A percentile compares a stretch with the other conserved stretches of the same genome.
Evolutionary conservation across 2,113 vertebrate genomes (phyloP).

Genomic region (cattle (Bos taurus)): ARS-UCD2.0 NC_037344.1:63022501-63023000

Average conservation of each 20-base stretch:
- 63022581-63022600: neutral
- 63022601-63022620: neutral
- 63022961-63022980: neutral
- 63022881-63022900: neutral
- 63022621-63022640: no score
- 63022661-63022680: neutral
- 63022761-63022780: neutral
- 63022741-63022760: neutral
- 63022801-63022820: neutral
- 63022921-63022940: neutral
- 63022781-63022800: neutral
- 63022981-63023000: neutral
- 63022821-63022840: neutral
- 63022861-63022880: neutral
- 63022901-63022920: neutral
- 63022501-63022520: neutral
- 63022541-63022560: neutral
- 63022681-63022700: neutral
- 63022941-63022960: fast-evolving
- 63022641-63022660: neutral
- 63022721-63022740: neutral
- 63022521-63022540: no score
- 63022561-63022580: neutral
- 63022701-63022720: neutral
- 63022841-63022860: neutral